Base-by-base conservation (phyloP, 2,888 invertebrate species). In the Lamellibrachia columna region DNA sequence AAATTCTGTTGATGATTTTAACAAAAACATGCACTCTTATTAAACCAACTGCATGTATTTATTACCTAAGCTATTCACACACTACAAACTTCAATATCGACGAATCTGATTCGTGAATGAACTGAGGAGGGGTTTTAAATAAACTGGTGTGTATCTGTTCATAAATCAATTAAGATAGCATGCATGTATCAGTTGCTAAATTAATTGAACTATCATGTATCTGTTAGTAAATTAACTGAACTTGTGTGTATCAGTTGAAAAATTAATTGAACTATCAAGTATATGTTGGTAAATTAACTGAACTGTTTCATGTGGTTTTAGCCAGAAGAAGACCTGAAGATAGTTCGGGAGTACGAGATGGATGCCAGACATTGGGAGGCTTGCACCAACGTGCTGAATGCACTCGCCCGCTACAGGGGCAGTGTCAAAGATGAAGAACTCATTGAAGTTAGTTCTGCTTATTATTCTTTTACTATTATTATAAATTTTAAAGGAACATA, bases 371-470 rank as follows among this genome's bases (percentile, higher is more conserved):
- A 93, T 53, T 93, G 94, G 92, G 94, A 94, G 90, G 93, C 94
- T 1, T 93, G 94, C 1, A 94, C 93, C 90, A 95, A 95, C 92
- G 95, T 95, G 28, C 93, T 95, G 92, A 93, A 92, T 28, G 94
- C 95, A n/a, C 93, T 96, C 58, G 95, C 95, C 8, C 93, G 94
- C n/a, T 95, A 95, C 92, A 94, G 95, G 92, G 95, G 95, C 90
- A 94, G 93, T 91, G 95, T 94, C 4, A 93, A 94, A 15, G 95
- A 95, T 93, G 94, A 95, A 15, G 93, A 93, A 11, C 93, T 95
- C 4, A 92, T 95, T 6, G 94, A 95, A 95, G 95, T 95, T 91
- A 91, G 93, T 90, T 75, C 75, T 75, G 75, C 22, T 75, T 22
- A 22, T 22, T 75, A 6, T 22, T 22, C n/a, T 40, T 40, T 40